Base-by-base conservation (phyloP, 2,888 invertebrate genomes). In the Punctoribates punctum region DNA sequence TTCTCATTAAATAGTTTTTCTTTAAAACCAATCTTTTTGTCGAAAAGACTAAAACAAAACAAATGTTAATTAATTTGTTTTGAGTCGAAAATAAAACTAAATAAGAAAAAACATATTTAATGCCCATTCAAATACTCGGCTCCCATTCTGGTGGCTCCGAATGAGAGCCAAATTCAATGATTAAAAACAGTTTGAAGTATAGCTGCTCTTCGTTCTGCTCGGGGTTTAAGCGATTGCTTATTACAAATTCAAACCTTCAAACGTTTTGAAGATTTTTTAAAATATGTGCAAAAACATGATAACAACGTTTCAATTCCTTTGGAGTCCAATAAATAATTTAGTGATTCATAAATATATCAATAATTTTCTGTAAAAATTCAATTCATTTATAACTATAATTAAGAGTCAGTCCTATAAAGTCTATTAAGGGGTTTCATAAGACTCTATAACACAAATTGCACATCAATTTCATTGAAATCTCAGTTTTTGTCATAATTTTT, bases 141-240 rank as follows among this genome's bases (percentile, higher is more conserved):
- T 25, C 20, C 13, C 20, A 23, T 57, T 25, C 23, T 25, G 23
- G 8, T n/a, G 20, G 29, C 20, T 34, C 34, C 0, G 13, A 42
- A 17, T 67, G 29, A 67, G 17, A 38, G 67, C 6, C n/a, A 67
- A 67, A 67, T 38, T 20, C 67, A 67, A 23, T 27, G 29, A 27
- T 23, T 27, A 27, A 9, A 27, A 60, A 51, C n/a, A 51, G 62
- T 67, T 17, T 23, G 34, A 67, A 67, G 67, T 67, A 42, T 67
- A 67, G 48, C 72, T 72, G 48, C 48, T 72, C 72, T 72, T 72
- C 46, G 20, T 72, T 72, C 48, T 46, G 42, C 72, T 72, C 72
- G 8, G 60, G 60, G 27, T 5, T 46, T 72, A 72, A 72, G 72
- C 72, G 20, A 48, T 70, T 46, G 72, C 72, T 72, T 72, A 72